Conservation (phyloP, 2,113 vertebrate species). For the Zosterops japonicus region DNA sequence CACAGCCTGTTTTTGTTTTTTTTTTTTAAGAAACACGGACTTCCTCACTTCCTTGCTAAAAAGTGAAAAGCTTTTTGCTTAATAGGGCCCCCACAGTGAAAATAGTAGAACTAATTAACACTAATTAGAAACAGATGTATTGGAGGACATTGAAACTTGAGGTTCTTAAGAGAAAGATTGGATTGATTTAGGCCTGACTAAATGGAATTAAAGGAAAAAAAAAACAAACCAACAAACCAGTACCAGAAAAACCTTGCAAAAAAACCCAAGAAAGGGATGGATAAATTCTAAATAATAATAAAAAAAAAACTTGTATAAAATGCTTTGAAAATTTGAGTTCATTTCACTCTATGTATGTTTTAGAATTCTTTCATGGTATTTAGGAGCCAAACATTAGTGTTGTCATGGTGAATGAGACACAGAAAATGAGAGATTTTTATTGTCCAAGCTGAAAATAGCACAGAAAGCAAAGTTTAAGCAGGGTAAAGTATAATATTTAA, state of each 20-base stretch:
- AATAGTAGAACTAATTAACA: constrained; percentile 28
- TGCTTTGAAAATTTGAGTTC: background rate
- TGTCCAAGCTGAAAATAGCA: background rate
- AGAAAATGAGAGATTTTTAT: background rate
- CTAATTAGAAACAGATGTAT: constrained; percentile 46
- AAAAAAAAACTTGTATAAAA: background rate
- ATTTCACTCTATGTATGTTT: background rate
- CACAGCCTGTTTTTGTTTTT: background rate
- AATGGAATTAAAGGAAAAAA: background rate
- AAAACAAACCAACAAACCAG: no score
- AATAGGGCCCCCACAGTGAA: constrained; percentile 26
- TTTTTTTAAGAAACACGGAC: background rate
- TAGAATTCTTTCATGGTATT: background rate
- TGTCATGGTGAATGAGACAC: background rate
- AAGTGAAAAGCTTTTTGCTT: constrained; percentile 47
- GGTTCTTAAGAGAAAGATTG: constrained; percentile 10
- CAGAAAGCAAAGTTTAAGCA: background rate
- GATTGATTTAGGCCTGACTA: background rate
- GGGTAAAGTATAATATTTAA: background rate
- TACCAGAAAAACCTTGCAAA: background rate
- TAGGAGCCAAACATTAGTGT: background rate
- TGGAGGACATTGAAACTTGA: background rate
- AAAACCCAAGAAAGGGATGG: background rate
- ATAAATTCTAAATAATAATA: background rate
- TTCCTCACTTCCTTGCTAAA: background rate